Percentiles rank a stretch among this genome's conserved stretches.
Evolutionary conservation across 2,888 invertebrate species (phyloP).

Genomic region (Crepidodera aurea): DNA sequence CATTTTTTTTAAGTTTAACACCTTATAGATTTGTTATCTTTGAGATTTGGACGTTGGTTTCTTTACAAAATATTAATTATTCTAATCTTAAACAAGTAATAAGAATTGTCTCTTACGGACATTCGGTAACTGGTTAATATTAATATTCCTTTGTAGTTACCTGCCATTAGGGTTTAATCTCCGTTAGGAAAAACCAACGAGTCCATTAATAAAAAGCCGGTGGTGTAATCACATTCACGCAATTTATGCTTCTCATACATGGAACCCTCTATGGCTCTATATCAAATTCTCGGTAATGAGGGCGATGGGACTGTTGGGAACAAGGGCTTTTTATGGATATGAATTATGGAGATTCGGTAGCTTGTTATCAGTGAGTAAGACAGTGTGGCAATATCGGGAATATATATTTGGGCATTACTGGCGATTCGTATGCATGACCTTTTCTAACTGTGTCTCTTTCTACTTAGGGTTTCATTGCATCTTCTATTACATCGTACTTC

Average conservation of each 20-base stretch:
- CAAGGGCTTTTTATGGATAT: constrained; percentile 37
- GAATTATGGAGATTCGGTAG: constrained; percentile 50
- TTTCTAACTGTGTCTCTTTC: constrained; percentile 42
- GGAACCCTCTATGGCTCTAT: constrained; percentile 20
- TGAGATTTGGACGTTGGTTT: too few species aligned
- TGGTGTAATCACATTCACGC: constrained; percentile 3
- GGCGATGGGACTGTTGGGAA: constrained; percentile 21
- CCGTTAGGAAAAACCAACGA: neutral
- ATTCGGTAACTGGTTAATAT: too few species aligned
- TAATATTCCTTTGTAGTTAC: too few species aligned
- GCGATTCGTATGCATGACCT: constrained; percentile 57
- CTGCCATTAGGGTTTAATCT: neutral
- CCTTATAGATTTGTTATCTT: too few species aligned
- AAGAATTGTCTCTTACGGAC: too few species aligned
- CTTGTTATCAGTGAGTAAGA: constrained; percentile 54
- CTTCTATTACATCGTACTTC: constrained; percentile 14
- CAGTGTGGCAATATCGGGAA: constrained; percentile 53
- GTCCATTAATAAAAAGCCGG: constrained; percentile 1
- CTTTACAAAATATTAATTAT: too few species aligned
- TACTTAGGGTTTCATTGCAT: constrained; percentile 20
- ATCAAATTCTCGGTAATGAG: constrained; percentile 30
- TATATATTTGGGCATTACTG: constrained; percentile 55
- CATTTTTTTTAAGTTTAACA: too few species aligned
- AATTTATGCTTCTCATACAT: constrained; percentile 20
- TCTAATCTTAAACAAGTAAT: too few species aligned